These are phyloP conservation scores for Danio jaintianensis DNA, from an alignment of 2,797 vertebrate species.

Conservation along the genomic window DNA sequence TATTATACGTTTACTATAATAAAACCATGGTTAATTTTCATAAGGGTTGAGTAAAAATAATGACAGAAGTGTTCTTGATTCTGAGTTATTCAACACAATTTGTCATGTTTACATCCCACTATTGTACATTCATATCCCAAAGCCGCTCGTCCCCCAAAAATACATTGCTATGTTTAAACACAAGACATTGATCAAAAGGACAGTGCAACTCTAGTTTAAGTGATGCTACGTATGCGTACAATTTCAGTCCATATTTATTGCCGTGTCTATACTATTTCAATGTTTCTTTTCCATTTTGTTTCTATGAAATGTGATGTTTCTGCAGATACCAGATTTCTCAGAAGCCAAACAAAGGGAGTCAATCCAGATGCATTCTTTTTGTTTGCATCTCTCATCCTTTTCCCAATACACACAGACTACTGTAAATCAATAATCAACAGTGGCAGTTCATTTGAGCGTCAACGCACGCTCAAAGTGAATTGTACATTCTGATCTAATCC, in stretches of 20 bases:
- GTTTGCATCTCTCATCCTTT: constrained; percentile 42
- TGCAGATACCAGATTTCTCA: constrained; percentile 33
- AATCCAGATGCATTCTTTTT: constrained; percentile 27
- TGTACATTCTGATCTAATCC: constrained; percentile 77
- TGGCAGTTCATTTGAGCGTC: constrained; percentile 64
- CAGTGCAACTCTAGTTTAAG: constrained; percentile 83
- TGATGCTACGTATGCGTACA: constrained; percentile 81
- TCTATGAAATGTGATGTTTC: constrained; percentile 56
- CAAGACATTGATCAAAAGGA: constrained; percentile 78
- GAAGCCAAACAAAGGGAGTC: constrained; percentile 32
- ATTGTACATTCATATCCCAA: constrained; percentile 81
- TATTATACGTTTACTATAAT: neutral
- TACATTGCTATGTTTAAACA: constrained; percentile 79
- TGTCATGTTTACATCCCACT: constrained; percentile 72
- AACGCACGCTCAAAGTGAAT: constrained; percentile 66
- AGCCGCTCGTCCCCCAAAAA: constrained; percentile 79
- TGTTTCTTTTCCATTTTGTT: constrained; percentile 62
- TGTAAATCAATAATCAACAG: constrained; percentile 57
- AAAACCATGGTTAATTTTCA: neutral
- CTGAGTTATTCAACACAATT: constrained; percentile 82
- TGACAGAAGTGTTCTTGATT: constrained; percentile 74
- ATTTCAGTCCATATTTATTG: constrained; percentile 72
- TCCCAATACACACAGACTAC: constrained; percentile 48
- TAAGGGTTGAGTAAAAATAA: constrained; percentile 38
- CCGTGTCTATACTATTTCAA: constrained; percentile 64